Evolutionary conservation across 2,113 vertebrate genomes (phyloP).

Genomic region (Pseudorectes ferrugineus): DNA sequence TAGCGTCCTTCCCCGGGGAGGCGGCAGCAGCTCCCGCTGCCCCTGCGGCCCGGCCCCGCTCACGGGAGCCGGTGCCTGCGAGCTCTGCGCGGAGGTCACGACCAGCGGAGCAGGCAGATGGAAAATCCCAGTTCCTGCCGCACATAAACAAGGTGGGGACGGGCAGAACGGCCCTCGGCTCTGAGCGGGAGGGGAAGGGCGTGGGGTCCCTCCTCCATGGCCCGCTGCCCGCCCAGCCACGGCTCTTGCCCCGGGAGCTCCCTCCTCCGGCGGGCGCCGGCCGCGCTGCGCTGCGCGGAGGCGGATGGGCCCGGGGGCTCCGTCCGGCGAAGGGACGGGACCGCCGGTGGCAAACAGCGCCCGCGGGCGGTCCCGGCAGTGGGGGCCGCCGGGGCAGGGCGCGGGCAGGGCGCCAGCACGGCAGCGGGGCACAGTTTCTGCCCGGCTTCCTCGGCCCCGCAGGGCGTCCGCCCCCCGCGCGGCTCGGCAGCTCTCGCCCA

Average conservation of each 20-base stretch:
- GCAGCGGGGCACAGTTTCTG: neutral
- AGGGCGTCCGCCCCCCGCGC: neutral
- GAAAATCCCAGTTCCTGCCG: slow-evolving; percentile 53
- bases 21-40: neutral
- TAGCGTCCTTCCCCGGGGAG: neutral
- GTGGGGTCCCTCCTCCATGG: slow-evolving; percentile 30
- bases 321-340: neutral
- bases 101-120: slow-evolving; percentile 1
- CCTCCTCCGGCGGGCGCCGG: neutral
- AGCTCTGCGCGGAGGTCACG: neutral
- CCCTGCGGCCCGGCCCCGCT: neutral
- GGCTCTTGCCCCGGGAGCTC: slow-evolving; percentile 4
- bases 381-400: neutral
- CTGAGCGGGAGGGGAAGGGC: slow-evolving; percentile 11
- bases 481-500: slow-evolving; percentile 8
- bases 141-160: slow-evolving; percentile 44
- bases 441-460: neutral
- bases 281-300: neutral
- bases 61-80: neutral
- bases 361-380: neutral
- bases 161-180: neutral
- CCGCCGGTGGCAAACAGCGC: neutral
- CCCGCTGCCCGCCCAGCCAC: neutral
- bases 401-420: neutral
- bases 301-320: neutral